A percentile compares a stretch with the other conserved stretches of the same genome.
Evolutionary conservation across 1,140 invertebrate genomes (phyloP).

Genomic region (Colletes latitarsis): DNA sequence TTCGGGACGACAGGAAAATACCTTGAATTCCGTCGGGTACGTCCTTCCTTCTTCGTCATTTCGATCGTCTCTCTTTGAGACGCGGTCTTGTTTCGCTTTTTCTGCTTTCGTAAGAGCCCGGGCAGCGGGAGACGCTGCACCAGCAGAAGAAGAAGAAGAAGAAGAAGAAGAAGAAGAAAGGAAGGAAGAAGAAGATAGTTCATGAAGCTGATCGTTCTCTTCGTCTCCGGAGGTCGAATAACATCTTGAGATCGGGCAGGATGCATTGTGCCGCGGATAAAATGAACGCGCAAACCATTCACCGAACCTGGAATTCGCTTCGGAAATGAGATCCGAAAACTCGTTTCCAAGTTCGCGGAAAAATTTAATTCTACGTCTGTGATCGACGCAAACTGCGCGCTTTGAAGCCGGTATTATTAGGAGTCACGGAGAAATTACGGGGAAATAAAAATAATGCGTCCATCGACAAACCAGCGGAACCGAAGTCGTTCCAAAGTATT

Average conservation of each 20-base stretch:
- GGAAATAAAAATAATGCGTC: not conserved
- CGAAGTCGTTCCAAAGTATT: not conserved
- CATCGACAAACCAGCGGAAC: not conserved
- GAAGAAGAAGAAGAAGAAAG: not conserved
- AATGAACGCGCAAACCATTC: conserved; percentile 8
- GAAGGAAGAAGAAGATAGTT: conserved; percentile 13
- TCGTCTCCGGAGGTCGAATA: conserved; percentile 38
- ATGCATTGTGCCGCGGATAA: conserved; percentile 18
- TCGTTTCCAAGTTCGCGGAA: conserved; percentile 22
- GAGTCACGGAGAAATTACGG: not conserved
- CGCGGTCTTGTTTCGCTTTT: conserved; percentile 36
- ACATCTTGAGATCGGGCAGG: conserved; percentile 33
- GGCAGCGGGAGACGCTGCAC: not conserved
- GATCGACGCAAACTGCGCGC: not conserved
- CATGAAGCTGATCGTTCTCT: conserved; percentile 18
- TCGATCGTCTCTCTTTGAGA: conserved; percentile 24
- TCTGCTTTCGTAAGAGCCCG: conserved; percentile 4
- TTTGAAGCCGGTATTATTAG: not conserved
- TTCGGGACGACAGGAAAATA: conserved; percentile 61
- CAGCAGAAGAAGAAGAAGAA: not conserved
- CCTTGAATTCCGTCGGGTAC: conserved; percentile 57
- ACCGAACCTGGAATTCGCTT: conserved; percentile 53
- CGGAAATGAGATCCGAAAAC: conserved; percentile 54
- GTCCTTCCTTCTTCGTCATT: conserved; percentile 27
- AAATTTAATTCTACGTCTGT: conserved; percentile 16